Evolutionary conservation across 2,888 invertebrate genomes (phyloP).

Genomic region (Dyspetes luteomarginatus): DNA sequence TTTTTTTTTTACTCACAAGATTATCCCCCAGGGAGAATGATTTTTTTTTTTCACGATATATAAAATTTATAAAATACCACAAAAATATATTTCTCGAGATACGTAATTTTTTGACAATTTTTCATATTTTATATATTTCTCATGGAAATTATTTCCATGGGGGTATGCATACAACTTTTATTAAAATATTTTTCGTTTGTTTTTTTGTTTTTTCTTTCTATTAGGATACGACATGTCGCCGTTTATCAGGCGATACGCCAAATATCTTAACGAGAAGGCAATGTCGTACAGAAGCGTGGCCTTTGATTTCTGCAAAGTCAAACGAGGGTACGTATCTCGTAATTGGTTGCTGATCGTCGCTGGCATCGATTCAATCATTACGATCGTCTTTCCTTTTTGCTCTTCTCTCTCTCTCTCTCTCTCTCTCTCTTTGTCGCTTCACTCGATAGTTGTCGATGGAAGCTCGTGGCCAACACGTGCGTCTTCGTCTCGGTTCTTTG

Average conservation of each 20-base stretch:
- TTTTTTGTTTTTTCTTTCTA: conserved; percentile 67
- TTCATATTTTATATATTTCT: no score
- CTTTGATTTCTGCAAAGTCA: conserved; percentile 99
- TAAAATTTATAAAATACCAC: no score
- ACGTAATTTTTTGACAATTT: no score
- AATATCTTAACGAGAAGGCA: conserved; percentile 99
- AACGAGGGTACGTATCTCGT: conserved; percentile 92
- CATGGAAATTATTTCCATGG: no score
- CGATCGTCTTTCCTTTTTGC: not conserved
- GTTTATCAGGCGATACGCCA: conserved; percentile 99
- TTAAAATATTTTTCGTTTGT: conserved; percentile 23
- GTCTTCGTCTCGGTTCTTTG: no score
- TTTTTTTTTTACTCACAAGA: not conserved
- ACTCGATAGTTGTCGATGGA: not conserved
- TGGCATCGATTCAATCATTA: conserved; percentile 38
- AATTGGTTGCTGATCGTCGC: conserved; percentile 13
- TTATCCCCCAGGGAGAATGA: no score
- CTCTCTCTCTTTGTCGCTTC: not conserved
- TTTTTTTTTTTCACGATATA: conserved; percentile 10
- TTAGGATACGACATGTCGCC: conserved; percentile 99
- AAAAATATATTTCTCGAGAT: no score
- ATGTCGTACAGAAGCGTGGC: conserved; percentile 99
- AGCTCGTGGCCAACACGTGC: no score
- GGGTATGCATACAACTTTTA: no score
- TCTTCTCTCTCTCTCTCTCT: no score